These are phyloP conservation scores for Phorcus lineatus DNA, from an alignment of 2,888 invertebrate genomes.

Conservation along the genomic window DNA sequence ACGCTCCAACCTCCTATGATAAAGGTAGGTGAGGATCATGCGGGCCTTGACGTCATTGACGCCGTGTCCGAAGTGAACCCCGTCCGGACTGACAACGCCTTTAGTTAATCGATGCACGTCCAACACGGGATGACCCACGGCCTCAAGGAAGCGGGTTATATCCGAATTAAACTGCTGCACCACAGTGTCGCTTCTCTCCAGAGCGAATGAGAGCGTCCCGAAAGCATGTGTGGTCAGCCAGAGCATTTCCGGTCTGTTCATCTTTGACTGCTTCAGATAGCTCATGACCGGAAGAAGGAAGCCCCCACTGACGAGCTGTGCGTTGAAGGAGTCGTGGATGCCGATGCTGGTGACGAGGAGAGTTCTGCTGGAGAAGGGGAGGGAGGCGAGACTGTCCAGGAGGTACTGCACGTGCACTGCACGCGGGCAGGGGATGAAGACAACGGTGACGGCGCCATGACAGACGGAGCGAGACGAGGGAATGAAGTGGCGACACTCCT, in stretches of 20 bases:
- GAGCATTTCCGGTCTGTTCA: neutral
- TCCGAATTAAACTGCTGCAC: too few relatives aligned
- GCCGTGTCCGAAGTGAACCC: constrained; percentile 10
- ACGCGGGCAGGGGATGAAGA: too few relatives aligned
- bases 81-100: neutral
- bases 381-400: too few relatives aligned
- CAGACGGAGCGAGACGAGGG: too few relatives aligned
- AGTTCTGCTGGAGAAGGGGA: too few relatives aligned
- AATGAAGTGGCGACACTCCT: too few relatives aligned
- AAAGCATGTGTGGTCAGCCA: neutral
- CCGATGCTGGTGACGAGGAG: too few relatives aligned
- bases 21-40: neutral
- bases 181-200: too few relatives aligned
- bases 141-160: neutral
- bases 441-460: too few relatives aligned
- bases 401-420: too few relatives aligned
- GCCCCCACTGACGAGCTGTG: neutral
- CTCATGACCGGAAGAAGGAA: neutral
- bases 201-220: neutral
- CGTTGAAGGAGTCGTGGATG: too few relatives aligned
- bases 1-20: neutral
- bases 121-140: neutral
- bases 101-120: neutral
- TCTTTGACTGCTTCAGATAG: neutral
- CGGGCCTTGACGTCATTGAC: neutral